These are phyloP conservation scores for Trinectes maculatus DNA, from an alignment of 2,113 vertebrate species.

Conservation along the genomic window DNA sequence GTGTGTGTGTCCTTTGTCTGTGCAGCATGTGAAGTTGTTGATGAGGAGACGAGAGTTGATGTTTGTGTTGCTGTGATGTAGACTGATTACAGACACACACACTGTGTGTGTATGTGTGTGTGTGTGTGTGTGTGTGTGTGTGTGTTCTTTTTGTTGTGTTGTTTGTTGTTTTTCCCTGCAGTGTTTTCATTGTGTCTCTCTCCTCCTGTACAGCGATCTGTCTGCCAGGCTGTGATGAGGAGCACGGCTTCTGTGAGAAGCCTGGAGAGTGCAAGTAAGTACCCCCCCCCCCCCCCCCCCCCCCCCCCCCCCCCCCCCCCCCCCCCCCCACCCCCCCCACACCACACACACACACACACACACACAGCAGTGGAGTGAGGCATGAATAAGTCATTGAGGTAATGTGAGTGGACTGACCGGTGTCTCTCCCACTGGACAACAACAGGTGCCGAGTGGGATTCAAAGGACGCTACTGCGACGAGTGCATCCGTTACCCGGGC, in stretches of 20 bases:
- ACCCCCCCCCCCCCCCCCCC: not conserved
- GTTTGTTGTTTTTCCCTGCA: not conserved
- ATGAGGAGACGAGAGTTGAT: no score
- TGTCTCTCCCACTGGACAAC: conserved; percentile 50
- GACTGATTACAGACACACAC: no score
- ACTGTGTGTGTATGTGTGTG: no score
- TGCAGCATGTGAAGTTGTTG: conserved; percentile 83
- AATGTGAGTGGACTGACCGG: conserved; percentile 62
- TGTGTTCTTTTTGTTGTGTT: not conserved
- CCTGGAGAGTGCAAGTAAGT: conserved; percentile 99
- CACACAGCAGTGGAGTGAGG: not conserved
- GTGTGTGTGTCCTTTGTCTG: conserved; percentile 84
- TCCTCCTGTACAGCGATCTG: conserved; percentile 87
- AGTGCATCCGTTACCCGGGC: conserved; percentile 97
- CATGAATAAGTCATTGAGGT: conserved; percentile 40
- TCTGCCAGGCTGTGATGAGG: conserved; percentile 94
- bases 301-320: not conserved
- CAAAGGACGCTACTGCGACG: conserved; percentile 96
- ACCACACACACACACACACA: not conserved
- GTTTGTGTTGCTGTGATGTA: no score
- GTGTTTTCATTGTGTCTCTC: not conserved
- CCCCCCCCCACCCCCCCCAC: no score
- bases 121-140: no score
- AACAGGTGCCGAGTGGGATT: conserved; percentile 97
- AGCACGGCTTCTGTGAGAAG: conserved; percentile 94